Evolutionary conservation across 2,888 invertebrate genomes (phyloP), one percentile per base, ranked within the genome.

Genomic region (Drosophila algonquin): DNA sequence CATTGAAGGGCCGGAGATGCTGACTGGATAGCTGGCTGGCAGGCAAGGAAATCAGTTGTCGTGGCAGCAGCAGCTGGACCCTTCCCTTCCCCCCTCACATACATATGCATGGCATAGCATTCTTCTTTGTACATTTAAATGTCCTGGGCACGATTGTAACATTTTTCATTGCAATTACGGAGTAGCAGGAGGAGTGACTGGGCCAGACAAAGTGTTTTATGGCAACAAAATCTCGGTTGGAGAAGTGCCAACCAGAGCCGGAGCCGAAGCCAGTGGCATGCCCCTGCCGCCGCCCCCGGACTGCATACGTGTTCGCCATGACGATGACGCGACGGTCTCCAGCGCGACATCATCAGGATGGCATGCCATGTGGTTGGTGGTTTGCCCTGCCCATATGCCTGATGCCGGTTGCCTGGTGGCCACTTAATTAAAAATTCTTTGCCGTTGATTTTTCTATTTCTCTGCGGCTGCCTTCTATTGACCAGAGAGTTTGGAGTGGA

Each of bases 361-460:
- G 56, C 68, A 57, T 52, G 48, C 27, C 21, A 14, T 21, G 30
- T 8, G 14, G 27, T 35, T 32, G 12, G 12, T 8, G 14, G 27
- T 35, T 32, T 12, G 35, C 35, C 35, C 12, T 14, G 12, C 16
- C 55, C 60, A 63, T 68, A 47, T 40, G 58, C 35, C 59, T 63
- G 58, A 24, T 24, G 24, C 24, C 24, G 4, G 24, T 5, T 40
- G 58, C 35, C 59, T 63, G 58, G 62, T 74, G 65, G 76, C 69
- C 68, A 76, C 86, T 85, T 85, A 87, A 87, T 87, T 87, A 85
- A 81, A 87, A 85, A 85, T 82, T 80, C 77, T 71, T 80, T 78
- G 67, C 48, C 73, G 63, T 63, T 76, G 73, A 74, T 77, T 81
- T 80, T 80, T 57, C 60, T 64, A 51, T 58, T 76, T 45, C 58